Evolutionary conservation across 2,113 vertebrate genomes (phyloP).

Genomic region (Microtus montanus): DNA sequence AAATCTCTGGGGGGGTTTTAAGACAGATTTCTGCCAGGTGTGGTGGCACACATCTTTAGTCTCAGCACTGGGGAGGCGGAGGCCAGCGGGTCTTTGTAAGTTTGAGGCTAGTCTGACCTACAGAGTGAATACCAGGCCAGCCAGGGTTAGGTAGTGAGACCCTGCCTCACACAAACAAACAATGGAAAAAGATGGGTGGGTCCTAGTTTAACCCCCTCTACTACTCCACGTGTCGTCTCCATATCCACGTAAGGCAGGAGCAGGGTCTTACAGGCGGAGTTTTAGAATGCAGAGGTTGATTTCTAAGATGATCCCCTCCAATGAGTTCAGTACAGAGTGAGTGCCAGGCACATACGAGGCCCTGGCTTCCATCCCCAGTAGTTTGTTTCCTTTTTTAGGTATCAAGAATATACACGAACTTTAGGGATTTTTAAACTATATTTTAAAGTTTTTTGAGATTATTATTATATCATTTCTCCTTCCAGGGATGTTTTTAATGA

Average conservation of each 20-base stretch:
- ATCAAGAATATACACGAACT: conserved; percentile 8
- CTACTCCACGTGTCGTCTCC: conserved; percentile 34
- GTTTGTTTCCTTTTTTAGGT: conserved; percentile 33
- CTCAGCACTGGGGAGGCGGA: not conserved
- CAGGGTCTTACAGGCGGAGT: not conserved
- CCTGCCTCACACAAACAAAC: not conserved
- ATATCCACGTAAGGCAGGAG: conserved; percentile 37
- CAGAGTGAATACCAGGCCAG: not conserved
- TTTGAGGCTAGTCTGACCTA: not conserved
- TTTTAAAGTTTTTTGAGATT: not conserved
- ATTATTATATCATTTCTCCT: not conserved
- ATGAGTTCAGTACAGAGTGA: not conserved
- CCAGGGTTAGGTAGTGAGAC: not conserved
- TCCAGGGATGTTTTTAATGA: not conserved
- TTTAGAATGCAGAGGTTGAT: conserved; percentile 23
- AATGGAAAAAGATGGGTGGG: not conserved
- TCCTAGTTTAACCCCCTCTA: not conserved
- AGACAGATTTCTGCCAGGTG: not conserved
- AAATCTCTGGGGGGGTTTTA: not conserved
- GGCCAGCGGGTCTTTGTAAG: not conserved
- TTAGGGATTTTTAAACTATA: not conserved
- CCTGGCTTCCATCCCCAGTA: not conserved
- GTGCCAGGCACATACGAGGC: not conserved
- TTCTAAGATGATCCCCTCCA: not conserved
- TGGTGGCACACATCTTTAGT: not conserved